phyloP scores from a whole-genome alignment of 1,140 invertebrate species.

The Drosophila subobscura region DNA sequence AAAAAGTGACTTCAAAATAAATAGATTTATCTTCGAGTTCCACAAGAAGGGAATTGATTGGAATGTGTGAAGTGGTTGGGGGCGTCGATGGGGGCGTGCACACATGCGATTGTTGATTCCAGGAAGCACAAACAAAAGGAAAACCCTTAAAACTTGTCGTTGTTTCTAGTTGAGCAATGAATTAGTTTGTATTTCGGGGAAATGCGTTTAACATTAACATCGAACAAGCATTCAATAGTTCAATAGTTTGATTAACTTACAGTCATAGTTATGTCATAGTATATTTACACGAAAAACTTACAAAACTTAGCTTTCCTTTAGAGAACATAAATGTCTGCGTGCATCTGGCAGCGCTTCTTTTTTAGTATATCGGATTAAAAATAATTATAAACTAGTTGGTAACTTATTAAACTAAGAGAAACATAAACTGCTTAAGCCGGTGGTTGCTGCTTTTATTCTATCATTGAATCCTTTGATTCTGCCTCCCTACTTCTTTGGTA shows the following conservation, averaged over 20 bases:
- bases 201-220: conserved; percentile 35
- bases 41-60: conserved; percentile 8
- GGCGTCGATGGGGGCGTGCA: background rate
- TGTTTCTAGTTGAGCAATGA: conserved; percentile 23
- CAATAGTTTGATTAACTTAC: conserved; percentile 21
- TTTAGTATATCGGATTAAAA: conserved; percentile 32
- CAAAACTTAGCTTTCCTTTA: background rate
- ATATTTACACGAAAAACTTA: conserved; percentile 27
- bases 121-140: too few relatives aligned
- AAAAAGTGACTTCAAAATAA: conserved; percentile 18
- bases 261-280: conserved; percentile 14
- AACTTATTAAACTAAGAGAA: conserved; percentile 45
- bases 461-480: background rate
- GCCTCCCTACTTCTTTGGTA: conserved; percentile 22
- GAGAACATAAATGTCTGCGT: too few relatives aligned
- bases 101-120: conserved; percentile 6
- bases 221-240: conserved; percentile 11
- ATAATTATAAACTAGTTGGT: conserved; percentile 51
- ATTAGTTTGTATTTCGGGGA: conserved; percentile 33
- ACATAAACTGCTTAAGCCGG: conserved; percentile 32
- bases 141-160: background rate
- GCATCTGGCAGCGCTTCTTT: background rate
- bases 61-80: too few relatives aligned
- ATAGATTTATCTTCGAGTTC: conserved; percentile 43
- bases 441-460: conserved; percentile 19